Percentiles rank a stretch among this genome's conserved stretches.
Conservation (phyloP, 2,797 vertebrate species). For the Diglossa cyanea region DNA sequence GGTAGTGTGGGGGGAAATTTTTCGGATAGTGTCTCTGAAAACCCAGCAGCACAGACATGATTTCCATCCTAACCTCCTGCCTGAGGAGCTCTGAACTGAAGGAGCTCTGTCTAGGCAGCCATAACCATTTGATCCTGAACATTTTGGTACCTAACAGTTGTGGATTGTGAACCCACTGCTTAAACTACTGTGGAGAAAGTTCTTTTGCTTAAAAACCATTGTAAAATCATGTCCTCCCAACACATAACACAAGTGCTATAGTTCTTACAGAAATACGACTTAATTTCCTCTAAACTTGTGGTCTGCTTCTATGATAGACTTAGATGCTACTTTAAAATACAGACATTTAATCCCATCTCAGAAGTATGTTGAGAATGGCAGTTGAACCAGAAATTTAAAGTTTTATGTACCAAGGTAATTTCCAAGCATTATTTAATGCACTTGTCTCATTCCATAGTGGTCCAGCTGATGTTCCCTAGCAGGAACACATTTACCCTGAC, state of each 20-base stretch:
- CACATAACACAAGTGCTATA: neutral
- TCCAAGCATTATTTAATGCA: neutral
- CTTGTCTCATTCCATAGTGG: neutral
- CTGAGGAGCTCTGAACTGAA: neutral
- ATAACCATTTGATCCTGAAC: neutral
- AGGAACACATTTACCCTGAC: neutral
- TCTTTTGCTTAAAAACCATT: neutral
- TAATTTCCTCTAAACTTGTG: neutral
- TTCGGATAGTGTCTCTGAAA: neutral
- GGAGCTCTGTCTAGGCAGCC: neutral
- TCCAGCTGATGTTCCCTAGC: neutral
- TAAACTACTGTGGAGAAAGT: neutral
- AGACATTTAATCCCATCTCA: rapidly evolving
- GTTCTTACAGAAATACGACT: neutral
- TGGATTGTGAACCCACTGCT: neutral
- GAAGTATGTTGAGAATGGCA: neutral
- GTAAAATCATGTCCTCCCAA: neutral
- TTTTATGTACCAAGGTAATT: neutral
- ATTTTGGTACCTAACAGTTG: neutral
- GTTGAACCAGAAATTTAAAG: neutral
- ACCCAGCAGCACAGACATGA: neutral
- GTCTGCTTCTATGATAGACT: neutral
- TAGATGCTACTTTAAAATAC: neutral
- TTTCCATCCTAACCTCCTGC: neutral
- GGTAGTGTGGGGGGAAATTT: neutral